Evolutionary conservation across 2,888 invertebrate genomes (phyloP), one percentile per base, ranked within the genome.

Genomic region (Amphipoea lucens): DNA sequence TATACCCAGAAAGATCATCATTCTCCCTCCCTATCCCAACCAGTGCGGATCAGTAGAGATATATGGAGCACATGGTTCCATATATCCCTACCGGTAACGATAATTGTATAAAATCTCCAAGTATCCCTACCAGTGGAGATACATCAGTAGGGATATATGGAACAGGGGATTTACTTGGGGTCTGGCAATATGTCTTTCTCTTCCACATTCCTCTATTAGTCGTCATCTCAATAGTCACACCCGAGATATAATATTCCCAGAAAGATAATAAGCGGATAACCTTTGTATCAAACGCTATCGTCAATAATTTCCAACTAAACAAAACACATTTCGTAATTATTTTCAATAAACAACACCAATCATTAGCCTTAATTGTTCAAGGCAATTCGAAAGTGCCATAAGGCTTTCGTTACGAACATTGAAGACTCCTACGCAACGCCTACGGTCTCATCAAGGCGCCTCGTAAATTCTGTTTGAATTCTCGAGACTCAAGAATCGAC

Each of bases 361-460:
- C 74, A 82, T 70, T 57, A 74, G 65, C 14, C 77, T 74, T 71
- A 74, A 87, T 87, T 81, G 81, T 84, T 87, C 63, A 84, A 75
- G 69, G 72, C 57, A 81, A 82, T 88, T 85, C 0, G 70, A 74
- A 79, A 82, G 74, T 60, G 66, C 75, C 66, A 67, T 80, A 70
- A 78, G 77, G 85, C 68, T 76, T 82, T 78, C 71, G 75, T 78
- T 78, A 78, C 65, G 69, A 79, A 45, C 62, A 77, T 77, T 76
- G 67, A 70, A 65, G 42, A 74, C 68, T 51, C 84, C 87, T 83
- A 85, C 88, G 66, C 79, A 68, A 69, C 79, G 60, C 84, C 84
- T 60, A 87, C 84, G 36, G 66, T 72, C 68, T 74, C 84, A 83
- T 74, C 79, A 76, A 29, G 69, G 42, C 69, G 79, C 69, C 65